Conservation (phyloP, 2,797 vertebrate genomes). For the Sphaeramia orbicularis region DNA sequence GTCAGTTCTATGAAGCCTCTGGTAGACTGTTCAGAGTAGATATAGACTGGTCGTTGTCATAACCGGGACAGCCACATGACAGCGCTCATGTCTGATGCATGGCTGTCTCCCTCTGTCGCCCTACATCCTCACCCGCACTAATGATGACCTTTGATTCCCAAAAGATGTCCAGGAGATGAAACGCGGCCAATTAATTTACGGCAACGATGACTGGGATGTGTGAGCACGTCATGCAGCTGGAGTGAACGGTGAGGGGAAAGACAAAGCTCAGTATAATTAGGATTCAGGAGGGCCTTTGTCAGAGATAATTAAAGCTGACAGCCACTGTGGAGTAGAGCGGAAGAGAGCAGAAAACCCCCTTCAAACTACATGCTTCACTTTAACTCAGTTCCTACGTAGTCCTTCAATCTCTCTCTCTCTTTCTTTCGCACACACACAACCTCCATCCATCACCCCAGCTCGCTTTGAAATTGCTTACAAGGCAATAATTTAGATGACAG, state of each 20-base stretch:
- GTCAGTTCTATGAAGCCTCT: conserved; percentile 29
- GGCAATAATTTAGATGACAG: conserved; percentile 72
- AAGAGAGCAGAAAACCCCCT: conserved; percentile 69
- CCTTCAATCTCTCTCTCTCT: conserved; percentile 30
- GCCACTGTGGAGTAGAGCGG: conserved; percentile 72
- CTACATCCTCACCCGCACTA: conserved; percentile 70
- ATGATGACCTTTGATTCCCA: conserved; percentile 82
- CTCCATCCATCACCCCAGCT: conserved; percentile 66
- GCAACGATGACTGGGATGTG: conserved; percentile 69
- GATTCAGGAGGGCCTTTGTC: conserved; percentile 77
- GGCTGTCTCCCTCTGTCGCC: conserved; percentile 61
- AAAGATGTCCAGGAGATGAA: conserved; percentile 75
- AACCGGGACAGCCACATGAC: conserved; percentile 63
- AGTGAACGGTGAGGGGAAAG: conserved; percentile 75
- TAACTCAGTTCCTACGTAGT: conserved; percentile 57
- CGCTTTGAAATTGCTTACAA: conserved; percentile 56
- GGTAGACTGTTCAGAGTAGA: conserved; percentile 29
- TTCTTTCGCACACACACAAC: conserved; percentile 20
- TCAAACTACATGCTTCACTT: conserved; percentile 74
- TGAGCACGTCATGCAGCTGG: conserved; percentile 67
- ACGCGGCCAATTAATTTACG: conserved; percentile 78
- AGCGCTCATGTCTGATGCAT: conserved; percentile 69
- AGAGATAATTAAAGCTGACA: conserved; percentile 83
- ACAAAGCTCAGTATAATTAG: conserved; percentile 80
- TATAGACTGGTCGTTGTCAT: conserved; percentile 58